A percentile compares a stretch with the other conserved stretches of the same genome.
Evolutionary conservation across 2,797 vertebrate species (phyloP).

Genomic region (Pseudochirops corinnae): DNA sequence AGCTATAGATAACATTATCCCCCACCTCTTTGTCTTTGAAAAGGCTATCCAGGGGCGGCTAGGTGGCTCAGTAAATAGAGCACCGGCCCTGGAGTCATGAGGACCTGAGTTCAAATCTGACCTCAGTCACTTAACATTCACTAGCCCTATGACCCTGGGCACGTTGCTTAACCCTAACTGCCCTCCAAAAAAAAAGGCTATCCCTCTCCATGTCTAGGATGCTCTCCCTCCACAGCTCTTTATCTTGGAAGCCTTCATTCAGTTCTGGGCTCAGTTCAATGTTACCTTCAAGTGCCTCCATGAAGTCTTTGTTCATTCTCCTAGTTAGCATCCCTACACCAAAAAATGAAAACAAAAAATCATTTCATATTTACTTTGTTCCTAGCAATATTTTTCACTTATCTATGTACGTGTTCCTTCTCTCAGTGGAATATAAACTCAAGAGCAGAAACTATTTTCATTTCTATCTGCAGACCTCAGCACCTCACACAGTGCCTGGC

Average conservation of each 20-base stretch:
- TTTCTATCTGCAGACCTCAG: neutral
- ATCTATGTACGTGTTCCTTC: neutral
- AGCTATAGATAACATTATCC: neutral
- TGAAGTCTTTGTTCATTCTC: neutral
- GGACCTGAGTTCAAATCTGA: no score
- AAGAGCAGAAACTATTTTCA: neutral
- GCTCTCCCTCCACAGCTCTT: no score
- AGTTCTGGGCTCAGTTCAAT: neutral
- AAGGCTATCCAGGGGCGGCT: neutral
- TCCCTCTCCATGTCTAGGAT: neutral
- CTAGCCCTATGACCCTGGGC: no score
- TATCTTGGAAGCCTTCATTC: neutral
- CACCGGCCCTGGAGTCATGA: no score
- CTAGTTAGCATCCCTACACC: neutral
- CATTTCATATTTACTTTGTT: neutral
- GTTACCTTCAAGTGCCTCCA: neutral
- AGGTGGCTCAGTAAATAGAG: no score
- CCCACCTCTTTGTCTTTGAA: neutral
- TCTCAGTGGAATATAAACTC: neutral
- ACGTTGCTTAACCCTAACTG: no score
- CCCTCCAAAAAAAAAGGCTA: neutral
- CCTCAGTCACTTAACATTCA: no score
- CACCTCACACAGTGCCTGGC: neutral
- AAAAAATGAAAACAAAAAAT: neutral
- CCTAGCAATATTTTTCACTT: neutral